Base-by-base conservation (phyloP, 2,888 invertebrate species). In the Fabriciana adippe region DNA sequence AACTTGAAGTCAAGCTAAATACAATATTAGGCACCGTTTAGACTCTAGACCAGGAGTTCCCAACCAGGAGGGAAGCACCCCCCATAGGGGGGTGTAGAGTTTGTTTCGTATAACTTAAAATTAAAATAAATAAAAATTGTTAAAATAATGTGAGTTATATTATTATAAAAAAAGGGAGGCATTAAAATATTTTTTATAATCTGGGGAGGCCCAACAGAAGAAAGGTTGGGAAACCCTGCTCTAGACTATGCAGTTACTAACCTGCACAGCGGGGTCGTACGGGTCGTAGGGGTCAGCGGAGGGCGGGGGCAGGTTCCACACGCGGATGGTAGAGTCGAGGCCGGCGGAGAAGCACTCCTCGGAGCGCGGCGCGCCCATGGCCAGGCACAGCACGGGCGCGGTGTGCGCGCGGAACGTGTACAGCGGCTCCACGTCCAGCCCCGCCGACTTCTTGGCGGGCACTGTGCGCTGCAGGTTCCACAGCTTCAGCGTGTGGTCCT, bases 401-500 rank as follows among this genome's bases (percentile, higher is more conserved):
- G 96, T 95, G 88, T 99, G 99, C 69, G 97, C 98, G 77, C 99
- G 96, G 94, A 99, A 99, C 76, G 99, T 99, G 90, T 99, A 99
- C 70, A 99, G 94, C 64, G 99, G 99, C 93, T 99, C 99, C 73
- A 99, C 98, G 89, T 99, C 99, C 74, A 99, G 93, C 65, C 98
- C 98, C 76, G 98, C 97, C 21, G 97, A 97, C 94, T 99, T 99
- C 94, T 99, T 99, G 71, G 98, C 98, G 77, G 98, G 98, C 77
- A 98, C 98, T 65, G 99, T 99, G 93, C 99, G 99, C 88, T 99
- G 99, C 76, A 99, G 94, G 94, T 99, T 99, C 99, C 99, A 99
- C 84, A 99, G 93, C 92, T 99, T 99, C 55, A 99, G 94, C 61
- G 99, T 99, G 89, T 99, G 98, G 93, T 99, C 99, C 89, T 99